Evolutionary conservation across 1,140 invertebrate species (phyloP), one percentile per base, ranked within the genome.

Genomic region (Ceratina calcarata): DNA sequence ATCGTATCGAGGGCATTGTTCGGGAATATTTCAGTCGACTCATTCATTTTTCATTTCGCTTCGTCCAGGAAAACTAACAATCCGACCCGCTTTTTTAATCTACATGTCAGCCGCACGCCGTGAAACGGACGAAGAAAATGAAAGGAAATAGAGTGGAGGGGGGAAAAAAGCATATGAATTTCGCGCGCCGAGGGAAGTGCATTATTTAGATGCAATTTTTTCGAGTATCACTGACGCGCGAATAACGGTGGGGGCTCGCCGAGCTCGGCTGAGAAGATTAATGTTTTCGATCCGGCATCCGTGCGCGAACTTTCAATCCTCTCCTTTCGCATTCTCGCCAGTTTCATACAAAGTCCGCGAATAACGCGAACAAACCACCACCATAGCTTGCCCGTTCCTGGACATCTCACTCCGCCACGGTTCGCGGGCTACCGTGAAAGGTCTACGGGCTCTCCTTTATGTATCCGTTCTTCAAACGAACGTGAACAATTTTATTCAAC

Each of bases 171-270:
- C 61, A 22, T 67, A 67, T 66, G 71, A 74, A 80, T 80, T 60
- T 80, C 45, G 45, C 22, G 74, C 1, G 0, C 24, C 15, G 57
- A 37, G 37, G 10, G 51, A 45, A 61, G 7, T 78, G 61, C 74
- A 81, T 81, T 81, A 77, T 78, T 77, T 78, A 81, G 74, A 78
- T 70, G 79, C 74, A 81, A 81, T 81, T 81, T 81, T 77, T 81
- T 70, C 66, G n/a, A 72, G 53, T 37, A 75, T 80, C 71, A 60
- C 45, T 45, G 37, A 53, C 64, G 51, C 71, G 64, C 53, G 49
- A 65, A 73, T 22, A 65, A 64, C 13, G 20, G 32, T 37, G 3
- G 10, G 22, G 71, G 37, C 57, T 51, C 18, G 45, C 16, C 65
- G 32, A 58, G n/a, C 45, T 6, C 37, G 37, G 37, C 37, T 24